Percentiles rank a stretch among this genome's conserved stretches.
phyloP scores from a whole-genome alignment of 2,113 vertebrate genomes.

The Rhipidura dahli region DNA sequence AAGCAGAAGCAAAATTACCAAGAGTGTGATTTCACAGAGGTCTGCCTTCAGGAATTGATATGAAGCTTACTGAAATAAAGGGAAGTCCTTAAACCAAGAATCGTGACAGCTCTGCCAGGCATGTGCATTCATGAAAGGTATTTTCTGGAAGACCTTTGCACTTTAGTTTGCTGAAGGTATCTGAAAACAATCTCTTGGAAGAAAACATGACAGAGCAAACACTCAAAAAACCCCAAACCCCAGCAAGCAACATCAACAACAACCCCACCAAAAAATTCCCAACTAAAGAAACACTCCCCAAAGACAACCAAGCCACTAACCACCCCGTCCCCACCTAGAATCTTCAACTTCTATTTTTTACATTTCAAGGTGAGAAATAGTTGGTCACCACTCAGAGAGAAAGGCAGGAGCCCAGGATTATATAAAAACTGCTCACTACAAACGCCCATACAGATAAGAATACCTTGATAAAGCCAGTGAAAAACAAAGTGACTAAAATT shows the following conservation, averaged over 20 bases:
- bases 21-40: not conserved
- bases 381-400: not conserved
- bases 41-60: not conserved
- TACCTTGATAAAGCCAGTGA: not conserved
- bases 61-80: not conserved
- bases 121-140: not conserved
- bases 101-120: not conserved
- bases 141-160: not conserved
- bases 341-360: not conserved
- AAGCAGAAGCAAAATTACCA: not conserved
- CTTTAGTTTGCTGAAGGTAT: not conserved
- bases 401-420: not conserved
- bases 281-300: fast-evolving
- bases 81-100: not conserved
- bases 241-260: not conserved
- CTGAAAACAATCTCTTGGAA: not conserved
- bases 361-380: not conserved
- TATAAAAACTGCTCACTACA: not conserved
- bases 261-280: not conserved
- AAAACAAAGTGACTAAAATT: not conserved
- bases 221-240: not conserved
- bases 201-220: not conserved
- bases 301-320: not conserved
- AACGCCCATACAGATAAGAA: not conserved
- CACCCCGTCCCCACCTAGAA: not conserved